Percentiles rank a stretch among this genome's conserved stretches.
phyloP scores from a whole-genome alignment of 2,797 vertebrate species.

The Argyrosomus regius region DNA sequence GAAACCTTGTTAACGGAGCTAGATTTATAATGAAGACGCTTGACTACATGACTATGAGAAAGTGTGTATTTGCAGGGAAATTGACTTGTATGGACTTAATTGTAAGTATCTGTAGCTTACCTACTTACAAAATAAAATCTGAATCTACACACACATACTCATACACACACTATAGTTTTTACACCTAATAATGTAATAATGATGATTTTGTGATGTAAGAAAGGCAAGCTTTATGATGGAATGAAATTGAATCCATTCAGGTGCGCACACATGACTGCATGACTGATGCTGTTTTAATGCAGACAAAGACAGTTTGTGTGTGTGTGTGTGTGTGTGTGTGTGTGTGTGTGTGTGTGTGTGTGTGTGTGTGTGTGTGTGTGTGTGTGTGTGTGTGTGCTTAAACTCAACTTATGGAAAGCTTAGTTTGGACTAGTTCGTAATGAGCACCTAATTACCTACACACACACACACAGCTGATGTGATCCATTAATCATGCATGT shows the following conservation, averaged over 20 bases:
- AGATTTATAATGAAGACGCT: not conserved
- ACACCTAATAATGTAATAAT: not conserved
- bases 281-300: slow-evolving; percentile 42
- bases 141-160: not conserved
- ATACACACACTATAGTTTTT: not conserved
- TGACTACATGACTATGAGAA: not conserved
- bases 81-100: not conserved
- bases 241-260: slow-evolving; percentile 26
- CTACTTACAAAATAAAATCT: not conserved
- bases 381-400: slow-evolving; percentile 12
- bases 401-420: slow-evolving; percentile 53
- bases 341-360: slow-evolving; percentile 13
- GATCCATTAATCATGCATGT: slow-evolving; percentile 66
- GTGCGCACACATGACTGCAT: slow-evolving; percentile 19
- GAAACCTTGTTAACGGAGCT: not conserved
- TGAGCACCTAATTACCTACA: slow-evolving; percentile 65
- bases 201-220: slow-evolving; percentile 23
- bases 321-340: slow-evolving; percentile 4
- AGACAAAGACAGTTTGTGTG: slow-evolving; percentile 12
- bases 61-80: not conserved
- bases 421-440: slow-evolving; percentile 70
- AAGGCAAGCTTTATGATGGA: slow-evolving; percentile 22
- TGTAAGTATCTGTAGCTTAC: not conserved
- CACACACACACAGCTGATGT: slow-evolving; percentile 63
- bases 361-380: slow-evolving; percentile 10